Conservation (phyloP, 2,797 vertebrate genomes). For the Eospalax fontanierii region DNA sequence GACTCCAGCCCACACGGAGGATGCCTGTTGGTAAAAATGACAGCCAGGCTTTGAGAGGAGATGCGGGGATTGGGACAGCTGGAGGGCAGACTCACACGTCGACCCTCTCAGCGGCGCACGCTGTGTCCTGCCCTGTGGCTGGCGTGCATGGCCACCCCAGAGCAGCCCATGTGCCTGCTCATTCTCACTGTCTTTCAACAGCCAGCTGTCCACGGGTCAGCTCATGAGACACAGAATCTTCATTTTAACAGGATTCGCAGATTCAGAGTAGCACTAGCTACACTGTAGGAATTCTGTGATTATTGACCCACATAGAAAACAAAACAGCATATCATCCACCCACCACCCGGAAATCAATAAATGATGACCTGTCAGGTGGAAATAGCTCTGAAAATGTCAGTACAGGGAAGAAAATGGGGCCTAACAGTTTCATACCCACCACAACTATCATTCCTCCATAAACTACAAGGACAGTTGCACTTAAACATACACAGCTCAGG, state of each 20-base stretch:
- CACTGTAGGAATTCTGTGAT: not conserved
- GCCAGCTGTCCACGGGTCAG: not conserved
- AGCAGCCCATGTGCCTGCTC: rapidly evolving
- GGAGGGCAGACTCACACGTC: not conserved
- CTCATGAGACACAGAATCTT: not conserved
- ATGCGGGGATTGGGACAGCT: rapidly evolving
- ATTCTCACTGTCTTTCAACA: rapidly evolving
- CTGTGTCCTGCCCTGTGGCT: rapidly evolving
- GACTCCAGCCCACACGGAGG: not conserved
- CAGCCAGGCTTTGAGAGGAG: not conserved
- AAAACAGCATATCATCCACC: not conserved
- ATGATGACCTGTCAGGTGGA: not conserved
- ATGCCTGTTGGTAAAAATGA: not conserved
- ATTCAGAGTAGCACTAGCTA: not conserved
- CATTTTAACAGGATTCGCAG: not conserved
- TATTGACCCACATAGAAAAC: not conserved
- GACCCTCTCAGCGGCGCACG: rapidly evolving
- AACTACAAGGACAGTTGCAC: not conserved
- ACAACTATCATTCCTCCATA: not conserved
- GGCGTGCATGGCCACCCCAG: rapidly evolving
- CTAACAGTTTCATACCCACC: not conserved
- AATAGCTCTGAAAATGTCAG: not conserved
- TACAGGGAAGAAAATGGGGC: not conserved
- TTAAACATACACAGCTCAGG: not conserved
- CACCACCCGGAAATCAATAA: not conserved